Evolutionary conservation across 2,888 invertebrate species (phyloP).

Genomic region (Neoitamus cyanurus): DNA sequence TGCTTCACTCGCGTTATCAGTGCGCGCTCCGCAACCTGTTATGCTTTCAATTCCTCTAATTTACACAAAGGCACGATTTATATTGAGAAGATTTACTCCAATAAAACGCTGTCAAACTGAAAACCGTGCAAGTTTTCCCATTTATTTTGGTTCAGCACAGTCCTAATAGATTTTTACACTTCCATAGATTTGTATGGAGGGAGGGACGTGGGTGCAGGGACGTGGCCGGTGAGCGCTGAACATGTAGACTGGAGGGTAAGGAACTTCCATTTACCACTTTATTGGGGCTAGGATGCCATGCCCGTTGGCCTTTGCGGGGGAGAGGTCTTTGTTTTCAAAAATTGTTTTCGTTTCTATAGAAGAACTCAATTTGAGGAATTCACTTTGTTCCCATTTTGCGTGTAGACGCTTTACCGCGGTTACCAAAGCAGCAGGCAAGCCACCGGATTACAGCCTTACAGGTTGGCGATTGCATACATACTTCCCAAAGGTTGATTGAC

Average conservation of each 20-base stretch:
- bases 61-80: slow-evolving; percentile 47
- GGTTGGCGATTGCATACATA: not conserved
- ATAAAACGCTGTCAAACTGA: slow-evolving; percentile 39
- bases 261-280: not conserved
- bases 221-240: not conserved
- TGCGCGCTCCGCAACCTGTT: slow-evolving; percentile 30
- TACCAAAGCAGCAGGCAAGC: slow-evolving; percentile 11
- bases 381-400: not conserved
- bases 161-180: slow-evolving; percentile 41
- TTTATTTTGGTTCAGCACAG: slow-evolving; percentile 41
- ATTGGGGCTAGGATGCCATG: slow-evolving; percentile 4
- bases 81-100: slow-evolving; percentile 38
- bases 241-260: not conserved
- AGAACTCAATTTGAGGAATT: slow-evolving; percentile 26
- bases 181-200: not conserved
- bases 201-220: not conserved
- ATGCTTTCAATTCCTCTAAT: slow-evolving; percentile 46
- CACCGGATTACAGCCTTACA: slow-evolving; percentile 2
- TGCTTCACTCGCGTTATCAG: slow-evolving; percentile 2
- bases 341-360: not conserved
- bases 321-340: slow-evolving; percentile 10
- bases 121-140: slow-evolving; percentile 45
- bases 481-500: slow-evolving; percentile 14
- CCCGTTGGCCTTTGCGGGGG: not conserved
- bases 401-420: not conserved